A percentile compares a stretch with the other conserved stretches of the same genome.
Conservation (phyloP, 2,797 vertebrate species). For the Miichthys miiuy region DNA sequence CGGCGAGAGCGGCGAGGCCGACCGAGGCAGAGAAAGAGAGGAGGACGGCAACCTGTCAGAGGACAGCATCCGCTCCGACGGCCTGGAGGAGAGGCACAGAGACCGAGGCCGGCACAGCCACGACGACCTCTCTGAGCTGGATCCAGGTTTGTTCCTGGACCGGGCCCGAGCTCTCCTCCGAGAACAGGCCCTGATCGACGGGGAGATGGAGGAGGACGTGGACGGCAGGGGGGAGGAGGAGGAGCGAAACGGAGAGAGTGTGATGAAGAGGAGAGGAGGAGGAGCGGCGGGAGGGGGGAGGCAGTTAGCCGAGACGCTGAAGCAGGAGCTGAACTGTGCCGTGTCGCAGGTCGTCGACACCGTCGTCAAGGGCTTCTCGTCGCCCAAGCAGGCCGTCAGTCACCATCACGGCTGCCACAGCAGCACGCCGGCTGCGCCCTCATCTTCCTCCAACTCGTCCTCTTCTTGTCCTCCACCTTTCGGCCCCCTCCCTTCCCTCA, state of each 20-base stretch:
- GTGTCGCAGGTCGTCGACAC: constrained; percentile 99
- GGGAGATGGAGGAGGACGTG: constrained; percentile 85
- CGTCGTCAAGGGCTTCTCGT: constrained; percentile 96
- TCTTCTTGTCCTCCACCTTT: constrained; percentile 86
- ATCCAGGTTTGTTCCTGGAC: constrained; percentile 96
- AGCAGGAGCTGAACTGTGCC: constrained; percentile 97
- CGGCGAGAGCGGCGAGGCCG: constrained; percentile 56
- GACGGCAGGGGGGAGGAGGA: constrained; percentile 85
- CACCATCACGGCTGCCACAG: constrained; percentile 84
- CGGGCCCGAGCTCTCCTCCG: constrained; percentile 93
- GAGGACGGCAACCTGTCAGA: constrained; percentile 97
- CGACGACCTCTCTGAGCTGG: constrained; percentile 91
- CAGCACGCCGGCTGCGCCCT: constrained; percentile 84
- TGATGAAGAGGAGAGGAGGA: constrained; percentile 87
- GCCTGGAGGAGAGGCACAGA: constrained; percentile 86
- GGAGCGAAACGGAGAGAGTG: constrained; percentile 62
- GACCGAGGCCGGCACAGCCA: constrained; percentile 77
- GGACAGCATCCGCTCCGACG: constrained; percentile 96
- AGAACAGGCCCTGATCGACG: constrained; percentile 89
- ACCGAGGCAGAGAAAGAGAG: constrained; percentile 80
- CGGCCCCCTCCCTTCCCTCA: constrained; percentile 86
- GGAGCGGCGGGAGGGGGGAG: constrained; percentile 76
- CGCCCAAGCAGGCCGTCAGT: constrained; percentile 82
- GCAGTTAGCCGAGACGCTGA: constrained; percentile 95
- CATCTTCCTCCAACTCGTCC: constrained; percentile 89